Evolutionary conservation across 1,140 invertebrate species (phyloP).

Genomic region (Euura lappo): DNA sequence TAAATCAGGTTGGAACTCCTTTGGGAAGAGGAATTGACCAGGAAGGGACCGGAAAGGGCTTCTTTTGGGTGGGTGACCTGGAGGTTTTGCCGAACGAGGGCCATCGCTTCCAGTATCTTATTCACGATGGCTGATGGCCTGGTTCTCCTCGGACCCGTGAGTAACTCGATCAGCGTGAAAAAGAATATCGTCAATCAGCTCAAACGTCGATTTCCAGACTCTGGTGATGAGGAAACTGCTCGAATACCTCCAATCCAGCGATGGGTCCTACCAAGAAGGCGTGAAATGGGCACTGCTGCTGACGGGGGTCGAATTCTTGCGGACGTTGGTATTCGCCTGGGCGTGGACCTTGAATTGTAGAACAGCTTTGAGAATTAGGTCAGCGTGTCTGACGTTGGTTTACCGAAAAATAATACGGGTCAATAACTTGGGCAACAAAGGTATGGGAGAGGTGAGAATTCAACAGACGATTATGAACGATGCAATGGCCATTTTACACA

Average conservation of each 20-base stretch:
- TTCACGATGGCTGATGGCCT: slow-evolving; percentile 62
- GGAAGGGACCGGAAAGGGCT: slow-evolving; percentile 61
- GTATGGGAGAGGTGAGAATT: slow-evolving; percentile 60
- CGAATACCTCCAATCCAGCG: slow-evolving; percentile 56
- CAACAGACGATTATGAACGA: too few relatives aligned
- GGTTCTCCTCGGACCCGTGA: slow-evolving; percentile 70
- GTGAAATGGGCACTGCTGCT: slow-evolving; percentile 62
- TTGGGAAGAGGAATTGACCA: slow-evolving; percentile 69
- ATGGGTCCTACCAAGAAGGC: slow-evolving; percentile 54
- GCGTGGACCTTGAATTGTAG: slow-evolving; percentile 69
- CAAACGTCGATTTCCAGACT: slow-evolving; percentile 54
- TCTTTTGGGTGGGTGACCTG: slow-evolving; percentile 63
- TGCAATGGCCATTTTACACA: too few relatives aligned
- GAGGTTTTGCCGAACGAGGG: slow-evolving; percentile 64
- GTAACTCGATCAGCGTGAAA: slow-evolving; percentile 25
- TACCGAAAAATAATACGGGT: slow-evolving; percentile 70
- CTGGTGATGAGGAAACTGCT: slow-evolving; percentile 64
- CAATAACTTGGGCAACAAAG: slow-evolving; percentile 63
- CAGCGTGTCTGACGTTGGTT: slow-evolving; percentile 66
- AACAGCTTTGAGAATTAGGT: slow-evolving; percentile 67
- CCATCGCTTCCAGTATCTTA: slow-evolving; percentile 61
- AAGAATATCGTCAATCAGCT: too few relatives aligned
- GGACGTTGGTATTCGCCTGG: slow-evolving; percentile 65
- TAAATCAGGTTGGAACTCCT: slow-evolving; percentile 60
- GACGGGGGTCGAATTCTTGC: slow-evolving; percentile 62